Conservation (phyloP, 92 coral and sea anemone genomes). For the Phenganax stokvisi region DNA sequence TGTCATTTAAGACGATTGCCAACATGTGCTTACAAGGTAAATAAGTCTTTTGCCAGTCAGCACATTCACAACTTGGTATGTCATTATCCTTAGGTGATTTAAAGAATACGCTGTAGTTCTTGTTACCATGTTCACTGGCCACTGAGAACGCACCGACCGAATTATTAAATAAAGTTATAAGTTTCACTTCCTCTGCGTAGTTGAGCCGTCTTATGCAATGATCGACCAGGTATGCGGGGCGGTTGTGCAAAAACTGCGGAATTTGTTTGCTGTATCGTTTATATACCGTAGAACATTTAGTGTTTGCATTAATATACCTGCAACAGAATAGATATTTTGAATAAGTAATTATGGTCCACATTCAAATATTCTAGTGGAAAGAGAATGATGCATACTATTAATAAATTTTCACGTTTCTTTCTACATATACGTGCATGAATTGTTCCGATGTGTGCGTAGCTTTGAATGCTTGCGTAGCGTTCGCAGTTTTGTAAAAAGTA, state of each 20-base stretch:
- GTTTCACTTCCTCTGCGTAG: background rate
- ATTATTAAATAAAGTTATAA: background rate
- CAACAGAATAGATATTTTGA: background rate
- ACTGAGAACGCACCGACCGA: background rate
- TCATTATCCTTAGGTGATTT: background rate
- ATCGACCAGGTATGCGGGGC: constrained; percentile 19
- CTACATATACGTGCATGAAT: background rate
- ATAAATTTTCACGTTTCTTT: no score
- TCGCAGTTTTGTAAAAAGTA: no score
- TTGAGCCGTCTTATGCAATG: constrained; percentile 21
- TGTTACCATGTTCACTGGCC: background rate
- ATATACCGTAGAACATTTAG: background rate
- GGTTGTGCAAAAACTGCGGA: constrained; percentile 17
- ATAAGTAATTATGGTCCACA: background rate
- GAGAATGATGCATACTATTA: background rate
- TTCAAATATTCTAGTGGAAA: background rate
- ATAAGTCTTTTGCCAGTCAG: constrained; percentile 36
- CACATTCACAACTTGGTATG: constrained; percentile 42
- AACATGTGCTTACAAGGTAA: constrained; percentile 52
- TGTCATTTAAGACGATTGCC: constrained; percentile 43
- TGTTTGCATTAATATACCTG: constrained; percentile 9
- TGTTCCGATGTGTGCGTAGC: background rate
- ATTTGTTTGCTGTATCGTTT: constrained; percentile 3
- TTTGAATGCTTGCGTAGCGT: background rate
- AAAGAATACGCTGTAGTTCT: constrained; percentile 36